Evolutionary conservation across 2,797 vertebrate genomes (phyloP).

Genomic region (Sciurus carolinensis): DNA sequence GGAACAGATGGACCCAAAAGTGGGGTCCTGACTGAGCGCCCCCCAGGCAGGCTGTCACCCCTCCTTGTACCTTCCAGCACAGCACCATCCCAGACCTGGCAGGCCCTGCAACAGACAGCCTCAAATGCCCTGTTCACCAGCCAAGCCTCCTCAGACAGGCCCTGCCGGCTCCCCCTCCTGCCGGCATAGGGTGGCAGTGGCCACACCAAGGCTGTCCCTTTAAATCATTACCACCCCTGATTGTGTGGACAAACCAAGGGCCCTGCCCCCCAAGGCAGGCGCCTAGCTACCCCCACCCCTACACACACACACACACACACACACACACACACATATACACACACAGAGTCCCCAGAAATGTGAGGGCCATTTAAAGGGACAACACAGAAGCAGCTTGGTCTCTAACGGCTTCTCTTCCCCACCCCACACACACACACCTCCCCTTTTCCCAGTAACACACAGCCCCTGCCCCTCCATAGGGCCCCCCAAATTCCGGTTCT

Average conservation of each 20-base stretch:
- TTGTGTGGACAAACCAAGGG: conserved; percentile 80
- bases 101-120: conserved; percentile 68
- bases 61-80: conserved; percentile 26
- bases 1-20: conserved; percentile 54
- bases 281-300: conserved; percentile 58
- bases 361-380: conserved; percentile 85
- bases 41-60: conserved; percentile 71
- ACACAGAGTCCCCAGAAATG: conserved; percentile 79
- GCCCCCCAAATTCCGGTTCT: conserved; percentile 83
- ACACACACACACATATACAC: neutral
- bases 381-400: conserved; percentile 72
- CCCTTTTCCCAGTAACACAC: conserved; percentile 58
- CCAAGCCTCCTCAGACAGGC: conserved; percentile 65
- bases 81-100: conserved; percentile 59
- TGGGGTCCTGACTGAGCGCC: neutral
- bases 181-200: conserved; percentile 71
- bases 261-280: conserved; percentile 81
- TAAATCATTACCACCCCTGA: conserved; percentile 84
- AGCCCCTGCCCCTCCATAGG: conserved; percentile 68
- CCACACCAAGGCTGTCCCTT: conserved; percentile 82
- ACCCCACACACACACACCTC: conserved; percentile 20
- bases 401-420: conserved; percentile 67
- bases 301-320: neutral
- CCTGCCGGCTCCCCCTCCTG: conserved; percentile 76
- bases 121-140: conserved; percentile 70